phyloP scores from a whole-genome alignment of 2,888 invertebrate genomes.

The Portevinia maculata region DNA sequence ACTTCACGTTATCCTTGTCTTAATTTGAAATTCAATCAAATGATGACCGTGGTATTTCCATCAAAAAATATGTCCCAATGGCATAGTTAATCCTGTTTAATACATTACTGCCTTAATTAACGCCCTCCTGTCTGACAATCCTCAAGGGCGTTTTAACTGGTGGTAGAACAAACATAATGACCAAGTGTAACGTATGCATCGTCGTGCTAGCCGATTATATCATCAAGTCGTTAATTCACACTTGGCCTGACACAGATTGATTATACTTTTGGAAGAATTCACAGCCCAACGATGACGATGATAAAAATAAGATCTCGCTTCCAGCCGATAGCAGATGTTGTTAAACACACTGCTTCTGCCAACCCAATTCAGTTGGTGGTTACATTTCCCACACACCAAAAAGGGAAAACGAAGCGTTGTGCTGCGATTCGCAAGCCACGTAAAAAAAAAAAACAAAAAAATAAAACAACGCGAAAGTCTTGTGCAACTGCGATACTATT shows the following conservation, averaged over 20 bases:
- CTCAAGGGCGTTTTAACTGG: constrained; percentile 22
- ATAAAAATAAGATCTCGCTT: constrained; percentile 56
- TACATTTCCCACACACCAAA: constrained; percentile 73
- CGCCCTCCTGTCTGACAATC: constrained; percentile 14
- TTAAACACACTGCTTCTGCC: constrained; percentile 30
- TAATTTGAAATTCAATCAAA: too few relatives aligned
- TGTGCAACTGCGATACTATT: constrained; percentile 68
- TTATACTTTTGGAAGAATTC: constrained; percentile 35
- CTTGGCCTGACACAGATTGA: constrained; percentile 57
- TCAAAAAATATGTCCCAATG: too few relatives aligned
- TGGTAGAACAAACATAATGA: constrained; percentile 57
- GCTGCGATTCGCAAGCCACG: constrained; percentile 76
- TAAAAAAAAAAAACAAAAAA: constrained; percentile 62
- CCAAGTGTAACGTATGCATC: constrained; percentile 39
- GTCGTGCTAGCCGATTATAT: constrained; percentile 59
- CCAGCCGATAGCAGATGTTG: constrained; percentile 58
- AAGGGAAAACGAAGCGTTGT: constrained; percentile 78
- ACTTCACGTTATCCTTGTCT: too few relatives aligned
- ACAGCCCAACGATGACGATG: constrained; percentile 18
- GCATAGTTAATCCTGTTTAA: too few relatives aligned
- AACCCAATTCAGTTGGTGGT: constrained; percentile 48
- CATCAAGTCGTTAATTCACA: constrained; percentile 71
- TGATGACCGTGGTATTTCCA: too few relatives aligned
- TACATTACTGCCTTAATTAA: constrained; percentile 1
- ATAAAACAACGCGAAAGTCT: constrained; percentile 45